Conservation (phyloP, 2,797 vertebrate species). For the Toxotes lorentzi region DNA sequence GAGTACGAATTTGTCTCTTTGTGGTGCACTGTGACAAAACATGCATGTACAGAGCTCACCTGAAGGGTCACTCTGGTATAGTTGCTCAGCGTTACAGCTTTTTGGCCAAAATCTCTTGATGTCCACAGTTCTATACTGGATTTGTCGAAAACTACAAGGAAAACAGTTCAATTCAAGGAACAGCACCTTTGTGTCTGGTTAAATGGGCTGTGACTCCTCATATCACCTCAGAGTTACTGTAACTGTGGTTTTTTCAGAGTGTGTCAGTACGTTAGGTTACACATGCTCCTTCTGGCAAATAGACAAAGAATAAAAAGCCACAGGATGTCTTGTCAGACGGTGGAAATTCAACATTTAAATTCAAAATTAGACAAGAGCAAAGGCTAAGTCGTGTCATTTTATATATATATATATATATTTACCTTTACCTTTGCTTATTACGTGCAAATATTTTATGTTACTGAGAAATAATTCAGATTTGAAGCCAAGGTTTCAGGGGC, state of each 20-base stretch:
- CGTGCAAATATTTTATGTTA: background rate
- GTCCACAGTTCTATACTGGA: background rate
- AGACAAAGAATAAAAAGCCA: background rate
- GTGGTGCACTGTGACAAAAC: conserved; percentile 14
- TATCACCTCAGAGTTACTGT: background rate
- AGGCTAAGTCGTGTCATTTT: background rate
- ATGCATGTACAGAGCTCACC: conserved; percentile 3
- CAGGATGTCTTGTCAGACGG: background rate
- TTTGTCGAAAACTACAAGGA: background rate
- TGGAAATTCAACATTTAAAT: background rate
- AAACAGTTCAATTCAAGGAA: background rate
- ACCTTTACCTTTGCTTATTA: background rate
- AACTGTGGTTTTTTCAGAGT: background rate
- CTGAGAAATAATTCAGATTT: background rate
- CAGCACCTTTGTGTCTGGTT: background rate
- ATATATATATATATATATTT: too few species aligned
- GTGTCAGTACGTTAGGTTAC: background rate
- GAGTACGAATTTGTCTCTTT: conserved; percentile 15
- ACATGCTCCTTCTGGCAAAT: background rate
- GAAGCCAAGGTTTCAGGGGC: background rate
- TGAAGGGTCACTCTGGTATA: background rate
- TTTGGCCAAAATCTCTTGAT: background rate
- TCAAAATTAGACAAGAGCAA: background rate
- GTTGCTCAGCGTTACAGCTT: background rate
- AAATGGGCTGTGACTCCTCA: conserved; percentile 1